Evolutionary conservation across 2,113 vertebrate species (phyloP).

Genomic region (Panthera uncia): DNA sequence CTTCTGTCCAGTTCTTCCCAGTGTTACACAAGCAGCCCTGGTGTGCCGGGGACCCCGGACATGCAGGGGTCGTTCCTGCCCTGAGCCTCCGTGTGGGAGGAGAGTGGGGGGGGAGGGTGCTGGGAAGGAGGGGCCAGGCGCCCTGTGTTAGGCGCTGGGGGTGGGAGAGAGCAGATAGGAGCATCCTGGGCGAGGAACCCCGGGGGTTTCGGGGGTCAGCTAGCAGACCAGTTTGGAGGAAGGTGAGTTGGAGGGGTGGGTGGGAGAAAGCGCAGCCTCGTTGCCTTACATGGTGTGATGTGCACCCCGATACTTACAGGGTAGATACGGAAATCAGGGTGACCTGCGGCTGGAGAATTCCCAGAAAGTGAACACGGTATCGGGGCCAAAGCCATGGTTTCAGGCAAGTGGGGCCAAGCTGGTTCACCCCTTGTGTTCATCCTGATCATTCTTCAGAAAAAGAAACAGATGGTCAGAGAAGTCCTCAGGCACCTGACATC

Average conservation of each 20-base stretch:
- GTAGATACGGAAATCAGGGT: no score
- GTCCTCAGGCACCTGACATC: not conserved
- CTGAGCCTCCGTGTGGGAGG: not conserved
- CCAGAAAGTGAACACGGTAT: no score
- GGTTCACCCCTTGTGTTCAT: accelerated
- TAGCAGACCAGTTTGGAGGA: not conserved
- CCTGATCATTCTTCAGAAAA: accelerated
- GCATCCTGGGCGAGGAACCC: accelerated
- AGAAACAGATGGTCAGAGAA: not conserved
- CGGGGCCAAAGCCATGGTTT: not conserved
- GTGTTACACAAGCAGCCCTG: accelerated
- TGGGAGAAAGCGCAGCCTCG: not conserved
- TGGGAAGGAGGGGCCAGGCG: accelerated
- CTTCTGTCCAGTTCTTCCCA: accelerated
- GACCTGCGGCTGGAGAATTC: not conserved
- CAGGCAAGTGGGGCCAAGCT: not conserved
- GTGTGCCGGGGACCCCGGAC: not conserved
- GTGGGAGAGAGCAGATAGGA: not conserved
- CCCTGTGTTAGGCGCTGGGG: not conserved
- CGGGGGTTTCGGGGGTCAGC: accelerated
- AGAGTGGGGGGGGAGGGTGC: not conserved
- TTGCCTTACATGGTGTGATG: accelerated
- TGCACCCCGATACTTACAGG: not conserved
- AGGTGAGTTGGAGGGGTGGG: not conserved
- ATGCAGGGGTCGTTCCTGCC: not conserved